These are phyloP conservation scores for Callorhinus ursinus DNA, from an alignment of 2,113 vertebrate species.

Conservation along the genomic window DNA sequence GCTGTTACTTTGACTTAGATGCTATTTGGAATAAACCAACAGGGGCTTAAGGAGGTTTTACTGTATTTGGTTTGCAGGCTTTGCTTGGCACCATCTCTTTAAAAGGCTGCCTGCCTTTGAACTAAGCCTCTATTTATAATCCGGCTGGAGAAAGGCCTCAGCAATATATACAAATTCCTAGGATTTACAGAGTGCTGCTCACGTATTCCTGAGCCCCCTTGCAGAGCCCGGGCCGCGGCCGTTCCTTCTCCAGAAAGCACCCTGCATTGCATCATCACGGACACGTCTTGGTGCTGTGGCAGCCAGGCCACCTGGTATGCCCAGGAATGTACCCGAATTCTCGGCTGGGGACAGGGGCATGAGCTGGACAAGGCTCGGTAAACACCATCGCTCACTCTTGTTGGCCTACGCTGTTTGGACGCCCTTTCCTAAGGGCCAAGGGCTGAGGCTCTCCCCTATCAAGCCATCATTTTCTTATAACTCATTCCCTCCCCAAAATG, in stretches of 20 bases:
- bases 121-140: slow-evolving; percentile 80
- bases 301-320: slow-evolving; percentile 63
- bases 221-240: slow-evolving; percentile 24
- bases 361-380: slow-evolving; percentile 80
- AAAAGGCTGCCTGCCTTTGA: slow-evolving; percentile 79
- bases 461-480: slow-evolving; percentile 77
- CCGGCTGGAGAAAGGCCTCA: slow-evolving; percentile 60
- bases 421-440: slow-evolving; percentile 69
- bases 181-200: slow-evolving; percentile 61
- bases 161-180: slow-evolving; percentile 75
- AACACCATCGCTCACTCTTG: slow-evolving; percentile 82
- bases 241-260: slow-evolving; percentile 67
- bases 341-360: slow-evolving; percentile 72
- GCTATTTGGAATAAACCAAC: slow-evolving; percentile 68
- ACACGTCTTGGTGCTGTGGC: slow-evolving; percentile 71
- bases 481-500: slow-evolving; percentile 76
- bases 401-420: slow-evolving; percentile 58
- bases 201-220: neutral
- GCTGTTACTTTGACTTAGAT: slow-evolving; percentile 66
- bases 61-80: slow-evolving; percentile 81
- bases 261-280: slow-evolving; percentile 54
- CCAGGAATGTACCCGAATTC: slow-evolving; percentile 74
- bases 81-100: slow-evolving; percentile 73
- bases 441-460: slow-evolving; percentile 57
- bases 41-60: slow-evolving; percentile 73